Percentiles rank a stretch among this genome's conserved stretches.
Conservation (phyloP, 2,113 vertebrate genomes). For the Sminthopsis crassicaudata region DNA sequence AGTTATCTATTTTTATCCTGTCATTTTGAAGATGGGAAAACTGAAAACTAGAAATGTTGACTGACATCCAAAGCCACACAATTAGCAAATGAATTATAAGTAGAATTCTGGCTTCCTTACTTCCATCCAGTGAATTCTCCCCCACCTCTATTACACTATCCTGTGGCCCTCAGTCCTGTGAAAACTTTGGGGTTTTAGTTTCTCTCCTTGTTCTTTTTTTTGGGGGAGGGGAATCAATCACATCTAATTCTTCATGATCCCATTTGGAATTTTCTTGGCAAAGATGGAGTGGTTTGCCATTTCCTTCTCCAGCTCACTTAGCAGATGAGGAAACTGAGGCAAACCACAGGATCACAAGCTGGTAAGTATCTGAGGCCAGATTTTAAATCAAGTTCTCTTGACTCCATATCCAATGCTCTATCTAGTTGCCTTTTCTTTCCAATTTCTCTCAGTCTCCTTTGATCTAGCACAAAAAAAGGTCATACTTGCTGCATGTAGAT, state of each 20-base stretch:
- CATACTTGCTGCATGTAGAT: neutral
- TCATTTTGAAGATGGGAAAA: neutral
- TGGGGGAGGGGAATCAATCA: neutral
- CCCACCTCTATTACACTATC: neutral
- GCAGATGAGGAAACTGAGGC: neutral
- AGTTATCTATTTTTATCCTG: rapidly evolving
- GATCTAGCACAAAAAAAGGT: neutral
- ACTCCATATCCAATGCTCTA: neutral
- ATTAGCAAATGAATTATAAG: neutral
- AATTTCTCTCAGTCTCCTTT: neutral
- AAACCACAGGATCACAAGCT: neutral
- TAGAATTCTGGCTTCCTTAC: neutral
- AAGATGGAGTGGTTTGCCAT: neutral
- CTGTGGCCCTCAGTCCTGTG: neutral
- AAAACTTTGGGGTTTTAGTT: neutral
- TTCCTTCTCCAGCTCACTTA: neutral
- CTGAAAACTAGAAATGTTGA: neutral
- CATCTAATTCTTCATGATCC: neutral
- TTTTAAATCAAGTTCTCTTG: neutral
- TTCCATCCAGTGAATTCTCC: neutral
- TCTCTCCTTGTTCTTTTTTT: neutral
- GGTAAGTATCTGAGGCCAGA: neutral
- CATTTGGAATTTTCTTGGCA: neutral
- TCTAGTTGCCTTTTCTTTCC: neutral
- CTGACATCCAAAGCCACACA: neutral